Percentiles rank a stretch among this genome's conserved stretches.
phyloP scores from a whole-genome alignment of 2,797 vertebrate species.

The Manis pentadactyla region DNA sequence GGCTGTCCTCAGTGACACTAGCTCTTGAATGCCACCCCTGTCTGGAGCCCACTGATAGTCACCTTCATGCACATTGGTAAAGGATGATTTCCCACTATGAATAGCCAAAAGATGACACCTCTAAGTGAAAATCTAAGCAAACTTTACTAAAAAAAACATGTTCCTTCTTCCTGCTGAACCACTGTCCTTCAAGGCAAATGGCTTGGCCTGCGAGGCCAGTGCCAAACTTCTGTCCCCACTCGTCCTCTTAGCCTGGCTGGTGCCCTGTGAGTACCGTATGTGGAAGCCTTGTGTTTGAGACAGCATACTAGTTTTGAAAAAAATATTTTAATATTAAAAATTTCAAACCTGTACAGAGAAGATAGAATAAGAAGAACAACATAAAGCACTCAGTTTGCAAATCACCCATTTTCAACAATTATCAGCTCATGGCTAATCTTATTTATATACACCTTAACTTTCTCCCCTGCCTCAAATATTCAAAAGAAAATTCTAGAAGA shows the following conservation, averaged over 20 bases:
- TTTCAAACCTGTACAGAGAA: neutral
- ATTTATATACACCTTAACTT: neutral
- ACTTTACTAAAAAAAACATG: neutral
- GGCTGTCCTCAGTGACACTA: neutral
- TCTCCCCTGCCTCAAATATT: neutral
- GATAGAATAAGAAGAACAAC: neutral
- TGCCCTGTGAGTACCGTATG: neutral
- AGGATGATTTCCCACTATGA: neutral
- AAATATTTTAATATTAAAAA: neutral
- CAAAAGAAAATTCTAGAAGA: neutral
- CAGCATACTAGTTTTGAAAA: neutral
- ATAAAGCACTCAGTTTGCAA: neutral
- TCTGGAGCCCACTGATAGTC: neutral
- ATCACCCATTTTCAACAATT: neutral
- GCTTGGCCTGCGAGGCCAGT: neutral
- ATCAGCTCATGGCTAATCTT: neutral
- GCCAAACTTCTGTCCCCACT: neutral
- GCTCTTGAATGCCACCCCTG: neutral
- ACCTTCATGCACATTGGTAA: neutral
- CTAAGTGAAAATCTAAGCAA: neutral
- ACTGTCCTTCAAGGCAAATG: neutral
- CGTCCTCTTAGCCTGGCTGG: neutral
- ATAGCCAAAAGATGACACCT: neutral
- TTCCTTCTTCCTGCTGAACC: neutral
- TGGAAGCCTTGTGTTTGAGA: neutral